Evolutionary conservation across 1,140 invertebrate species (phyloP), one percentile per base, ranked within the genome.

Genomic region (Oryctes rhinoceros): DNA sequence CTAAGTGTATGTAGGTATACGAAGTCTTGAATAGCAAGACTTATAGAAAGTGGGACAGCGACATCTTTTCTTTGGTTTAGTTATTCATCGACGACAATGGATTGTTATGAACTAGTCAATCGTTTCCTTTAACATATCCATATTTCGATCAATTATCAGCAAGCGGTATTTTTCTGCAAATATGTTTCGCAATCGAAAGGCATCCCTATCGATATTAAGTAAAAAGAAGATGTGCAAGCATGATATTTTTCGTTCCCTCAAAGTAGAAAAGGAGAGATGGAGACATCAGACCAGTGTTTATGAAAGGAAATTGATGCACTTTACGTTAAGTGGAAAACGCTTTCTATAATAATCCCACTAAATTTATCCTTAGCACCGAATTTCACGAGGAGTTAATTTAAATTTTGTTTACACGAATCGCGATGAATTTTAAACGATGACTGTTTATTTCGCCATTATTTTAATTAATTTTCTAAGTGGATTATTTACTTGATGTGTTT

Each of bases 221-320:
- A 59, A 59, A 59, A n/a, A n/a, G 53, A 59, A 59, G 7, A 59
- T 59, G 53, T 59, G 53, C 15, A 10, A 24, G 24, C 65, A 24
- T 35, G 65, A 71, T 37, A 71, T 15, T 24, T 9, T 71, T 37
- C 65, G 24, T 37, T 35, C 24, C 37, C 24, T 24, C 65, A 10
- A 37, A 13, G 35, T 71, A 59, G 71, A 80, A 76, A 49, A 80
- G 79, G 65, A 79, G 44, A 37, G 74, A 76, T 76, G 74, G 71
- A 80, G 80, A 78, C 79, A 80, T 82, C 82, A 83, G 81, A 37
- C 81, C 83, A 80, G 80, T 86, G 85, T 86, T 86, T 86, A 85
- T 84, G 84, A 78, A 85, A 82, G 82, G 84, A 86, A 86, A 86
- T 85, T 84, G 84, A 80, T 82, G 84, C 85, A 85, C 85, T 86